Evolutionary conservation across 2,113 vertebrate species (phyloP).

Genomic region (Cynocephalus volans): DNA sequence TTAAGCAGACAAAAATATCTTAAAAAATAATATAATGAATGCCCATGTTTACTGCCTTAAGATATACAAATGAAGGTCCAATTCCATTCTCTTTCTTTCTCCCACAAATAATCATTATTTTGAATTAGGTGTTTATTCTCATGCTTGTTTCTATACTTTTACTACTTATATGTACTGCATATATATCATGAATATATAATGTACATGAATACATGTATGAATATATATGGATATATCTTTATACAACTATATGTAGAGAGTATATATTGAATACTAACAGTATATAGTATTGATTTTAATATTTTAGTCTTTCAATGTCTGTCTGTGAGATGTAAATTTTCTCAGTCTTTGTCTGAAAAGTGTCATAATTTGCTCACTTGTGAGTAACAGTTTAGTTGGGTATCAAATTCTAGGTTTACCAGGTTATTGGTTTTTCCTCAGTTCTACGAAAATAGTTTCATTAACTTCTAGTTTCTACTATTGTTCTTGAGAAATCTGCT

Average conservation of each 20-base stretch:
- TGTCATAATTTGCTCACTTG: background rate
- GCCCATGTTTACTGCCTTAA: background rate
- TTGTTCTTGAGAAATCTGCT: conserved; percentile 30
- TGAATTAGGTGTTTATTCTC: background rate
- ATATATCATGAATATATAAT: background rate
- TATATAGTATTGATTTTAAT: background rate
- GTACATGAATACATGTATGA: background rate
- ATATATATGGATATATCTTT: background rate
- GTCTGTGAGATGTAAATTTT: background rate
- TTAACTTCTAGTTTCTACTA: conserved; percentile 2
- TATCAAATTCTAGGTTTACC: background rate
- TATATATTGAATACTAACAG: background rate
- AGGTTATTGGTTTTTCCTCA: background rate
- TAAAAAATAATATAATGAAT: conserved; percentile 32
- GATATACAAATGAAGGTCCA: background rate
- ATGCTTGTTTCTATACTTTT: background rate
- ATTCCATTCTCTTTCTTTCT: conserved; percentile 15
- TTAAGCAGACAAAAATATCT: background rate
- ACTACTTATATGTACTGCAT: background rate
- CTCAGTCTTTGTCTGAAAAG: conserved; percentile 3
- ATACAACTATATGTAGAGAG: background rate
- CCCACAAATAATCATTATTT: background rate
- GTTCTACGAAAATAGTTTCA: background rate
- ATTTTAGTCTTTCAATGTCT: conserved; percentile 10
- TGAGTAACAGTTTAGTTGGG: conserved; percentile 16